Percentiles rank a stretch among this genome's conserved stretches.
Evolutionary conservation across 2,888 invertebrate genomes (phyloP).

Genomic region (Rhagonycha lutea): DNA sequence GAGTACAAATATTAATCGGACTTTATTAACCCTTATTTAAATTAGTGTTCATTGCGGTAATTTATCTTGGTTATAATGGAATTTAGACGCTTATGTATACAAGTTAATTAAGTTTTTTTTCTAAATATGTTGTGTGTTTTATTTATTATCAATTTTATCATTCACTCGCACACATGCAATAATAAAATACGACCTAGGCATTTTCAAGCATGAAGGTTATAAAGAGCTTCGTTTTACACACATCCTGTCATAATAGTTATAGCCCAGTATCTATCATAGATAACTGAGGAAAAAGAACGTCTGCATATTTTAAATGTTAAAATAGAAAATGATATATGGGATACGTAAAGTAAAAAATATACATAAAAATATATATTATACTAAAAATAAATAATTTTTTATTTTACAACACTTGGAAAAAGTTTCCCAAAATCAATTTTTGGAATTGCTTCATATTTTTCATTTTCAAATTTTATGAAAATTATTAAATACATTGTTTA

Average conservation of each 20-base stretch:
- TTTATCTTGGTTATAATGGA: conserved; percentile 13
- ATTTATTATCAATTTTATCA: not conserved
- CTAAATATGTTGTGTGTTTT: not conserved
- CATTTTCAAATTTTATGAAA: not conserved
- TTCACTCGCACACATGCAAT: not conserved
- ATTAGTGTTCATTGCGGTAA: conserved; percentile 4
- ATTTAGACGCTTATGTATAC: conserved; percentile 9
- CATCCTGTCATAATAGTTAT: not conserved
- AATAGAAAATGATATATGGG: not conserved
- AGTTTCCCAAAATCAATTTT: not conserved
- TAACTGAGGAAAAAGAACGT: not conserved
- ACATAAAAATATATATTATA: not conserved
- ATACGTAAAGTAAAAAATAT: not conserved
- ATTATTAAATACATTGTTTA: too few species aligned
- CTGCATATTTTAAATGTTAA: not conserved
- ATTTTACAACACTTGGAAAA: not conserved
- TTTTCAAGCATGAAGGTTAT: not conserved
- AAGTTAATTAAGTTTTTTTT: not conserved
- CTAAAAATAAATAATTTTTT: not conserved
- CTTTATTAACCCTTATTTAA: conserved; percentile 11
- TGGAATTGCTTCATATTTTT: not conserved
- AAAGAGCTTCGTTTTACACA: not conserved
- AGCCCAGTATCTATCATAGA: not conserved
- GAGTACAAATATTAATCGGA: not conserved
- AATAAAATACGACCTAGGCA: not conserved